Evolutionary conservation across 2,888 invertebrate genomes (phyloP).

Genomic region (Ophion slaviceki): DNA sequence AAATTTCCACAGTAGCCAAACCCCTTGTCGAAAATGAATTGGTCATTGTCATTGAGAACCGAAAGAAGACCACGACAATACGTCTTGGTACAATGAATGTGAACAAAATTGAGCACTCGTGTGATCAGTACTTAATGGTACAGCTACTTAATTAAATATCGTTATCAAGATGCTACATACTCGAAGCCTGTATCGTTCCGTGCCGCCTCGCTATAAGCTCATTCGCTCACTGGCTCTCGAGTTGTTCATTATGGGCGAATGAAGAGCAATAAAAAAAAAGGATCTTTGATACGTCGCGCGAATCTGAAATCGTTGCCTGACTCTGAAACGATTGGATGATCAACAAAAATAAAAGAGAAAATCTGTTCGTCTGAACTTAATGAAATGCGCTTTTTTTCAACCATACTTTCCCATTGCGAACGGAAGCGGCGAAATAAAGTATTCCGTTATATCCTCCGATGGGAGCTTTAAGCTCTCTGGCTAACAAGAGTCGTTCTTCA

Average conservation of each 20-base stretch:
- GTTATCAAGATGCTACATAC: conserved; percentile 25
- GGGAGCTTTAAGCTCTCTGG: too few species aligned
- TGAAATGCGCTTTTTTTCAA: not conserved
- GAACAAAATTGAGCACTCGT: not conserved
- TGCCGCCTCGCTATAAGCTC: conserved; percentile 58
- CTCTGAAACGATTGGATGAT: conserved; percentile 44
- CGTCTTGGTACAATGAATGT: not conserved
- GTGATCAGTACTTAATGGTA: conserved; percentile 19
- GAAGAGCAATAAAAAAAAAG: conserved; percentile 51
- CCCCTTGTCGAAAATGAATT: not conserved
- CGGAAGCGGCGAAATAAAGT: not conserved
- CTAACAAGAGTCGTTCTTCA: too few species aligned
- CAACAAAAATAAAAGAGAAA: conserved; percentile 35
- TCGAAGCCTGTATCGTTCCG: conserved; percentile 42
- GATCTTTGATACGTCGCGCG: conserved; percentile 35
- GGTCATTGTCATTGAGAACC: not conserved
- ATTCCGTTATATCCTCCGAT: too few species aligned
- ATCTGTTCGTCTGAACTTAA: conserved; percentile 17
- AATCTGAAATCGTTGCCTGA: conserved; percentile 29
- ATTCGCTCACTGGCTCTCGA: conserved; percentile 62
- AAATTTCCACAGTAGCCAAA: too few species aligned
- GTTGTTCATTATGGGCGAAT: conserved; percentile 58
- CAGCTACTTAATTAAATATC: conserved; percentile 20
- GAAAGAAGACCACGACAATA: not conserved
- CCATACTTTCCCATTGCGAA: not conserved